These are phyloP conservation scores for Cosmopolites sordidus DNA, from an alignment of 2,888 invertebrate species.

Conservation along the genomic window DNA sequence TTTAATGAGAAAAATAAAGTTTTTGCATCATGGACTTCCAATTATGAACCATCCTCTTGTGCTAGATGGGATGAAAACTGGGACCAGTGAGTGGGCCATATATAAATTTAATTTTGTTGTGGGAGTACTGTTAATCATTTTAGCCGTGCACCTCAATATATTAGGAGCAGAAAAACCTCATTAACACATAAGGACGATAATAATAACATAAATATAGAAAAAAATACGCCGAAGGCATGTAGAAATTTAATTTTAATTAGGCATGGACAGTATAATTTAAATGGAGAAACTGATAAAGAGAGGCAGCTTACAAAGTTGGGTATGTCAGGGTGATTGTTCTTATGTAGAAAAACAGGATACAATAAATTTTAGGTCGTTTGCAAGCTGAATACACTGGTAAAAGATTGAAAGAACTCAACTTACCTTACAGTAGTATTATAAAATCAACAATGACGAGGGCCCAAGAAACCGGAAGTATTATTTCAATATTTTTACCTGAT, in stretches of 20 bases:
- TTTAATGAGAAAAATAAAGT: conserved; percentile 46
- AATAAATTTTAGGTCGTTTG: conserved; percentile 59
- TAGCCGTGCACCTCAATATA: conserved; percentile 69
- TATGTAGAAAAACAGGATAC: too few species aligned
- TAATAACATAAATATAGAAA: conserved; percentile 63
- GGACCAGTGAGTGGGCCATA: conserved; percentile 70
- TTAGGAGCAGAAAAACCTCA: conserved; percentile 59
- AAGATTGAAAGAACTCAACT: conserved; percentile 69
- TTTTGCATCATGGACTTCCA: conserved; percentile 67
- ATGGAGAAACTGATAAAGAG: conserved; percentile 67
- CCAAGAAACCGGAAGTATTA: conserved; percentile 83
- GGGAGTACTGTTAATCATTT: neutral
- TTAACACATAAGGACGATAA: conserved; percentile 59
- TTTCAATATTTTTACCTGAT: conserved; percentile 62
- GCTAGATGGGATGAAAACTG: conserved; percentile 83
- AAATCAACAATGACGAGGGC: conserved; percentile 93
- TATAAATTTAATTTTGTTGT: neutral
- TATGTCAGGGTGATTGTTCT: conserved; percentile 39
- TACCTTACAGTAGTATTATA: conserved; percentile 75
- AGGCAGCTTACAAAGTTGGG: conserved; percentile 78
- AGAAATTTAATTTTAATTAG: conserved; percentile 87
- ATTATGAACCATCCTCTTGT: conserved; percentile 55
- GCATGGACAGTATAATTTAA: conserved; percentile 89
- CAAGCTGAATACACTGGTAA: conserved; percentile 86
- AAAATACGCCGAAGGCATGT: conserved; percentile 57